Conservation (phyloP, 2,797 vertebrate species). For the Pangasius mekongensis region DNA sequence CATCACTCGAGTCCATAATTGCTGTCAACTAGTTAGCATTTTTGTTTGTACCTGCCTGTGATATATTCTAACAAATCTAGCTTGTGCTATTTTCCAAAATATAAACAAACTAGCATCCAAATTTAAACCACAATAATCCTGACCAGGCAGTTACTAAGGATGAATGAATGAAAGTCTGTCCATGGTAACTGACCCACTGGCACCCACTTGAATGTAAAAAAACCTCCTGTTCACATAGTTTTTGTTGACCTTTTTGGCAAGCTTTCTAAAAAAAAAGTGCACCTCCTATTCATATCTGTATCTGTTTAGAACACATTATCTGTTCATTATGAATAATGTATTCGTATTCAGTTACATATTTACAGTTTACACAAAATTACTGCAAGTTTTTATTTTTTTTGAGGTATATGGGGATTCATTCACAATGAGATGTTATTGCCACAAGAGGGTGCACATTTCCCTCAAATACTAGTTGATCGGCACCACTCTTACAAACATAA, state of each 20-base stretch:
- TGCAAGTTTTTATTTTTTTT: neutral
- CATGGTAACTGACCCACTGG: neutral
- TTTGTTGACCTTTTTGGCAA: neutral
- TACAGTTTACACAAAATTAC: neutral
- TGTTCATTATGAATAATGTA: neutral
- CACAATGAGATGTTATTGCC: conserved; percentile 7
- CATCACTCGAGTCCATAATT: neutral
- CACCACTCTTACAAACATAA: neutral
- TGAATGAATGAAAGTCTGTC: neutral
- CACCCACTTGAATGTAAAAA: neutral
- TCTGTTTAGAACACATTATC: neutral
- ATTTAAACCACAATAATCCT: neutral
- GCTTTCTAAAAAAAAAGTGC: neutral
- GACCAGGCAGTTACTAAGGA: neutral
- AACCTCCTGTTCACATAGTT: neutral
- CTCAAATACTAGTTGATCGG: neutral
- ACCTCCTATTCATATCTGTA: neutral
- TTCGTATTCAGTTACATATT: neutral
- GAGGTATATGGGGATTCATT: neutral
- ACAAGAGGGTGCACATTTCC: conserved; percentile 42
- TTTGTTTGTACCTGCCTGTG: neutral
- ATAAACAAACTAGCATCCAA: neutral
- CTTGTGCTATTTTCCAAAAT: neutral
- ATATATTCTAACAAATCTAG: neutral
- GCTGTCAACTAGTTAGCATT: neutral